These are phyloP conservation scores for Vireo griseus DNA, from an alignment of 2,797 vertebrate genomes.

Conservation along the genomic window DNA sequence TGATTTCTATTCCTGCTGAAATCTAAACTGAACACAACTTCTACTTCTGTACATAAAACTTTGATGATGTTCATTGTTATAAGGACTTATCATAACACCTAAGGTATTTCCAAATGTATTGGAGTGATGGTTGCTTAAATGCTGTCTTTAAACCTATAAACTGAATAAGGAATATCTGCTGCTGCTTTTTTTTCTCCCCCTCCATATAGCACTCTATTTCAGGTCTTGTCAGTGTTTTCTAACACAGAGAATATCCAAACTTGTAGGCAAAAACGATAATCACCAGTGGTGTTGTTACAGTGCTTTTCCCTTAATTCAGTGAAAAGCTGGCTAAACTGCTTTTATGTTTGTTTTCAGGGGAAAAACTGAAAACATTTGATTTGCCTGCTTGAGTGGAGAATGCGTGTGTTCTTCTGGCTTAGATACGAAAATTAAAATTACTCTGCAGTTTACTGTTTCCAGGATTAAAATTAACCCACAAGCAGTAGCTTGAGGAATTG, in stretches of 20 bases:
- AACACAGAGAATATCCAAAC: not conserved
- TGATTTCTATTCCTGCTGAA: not conserved
- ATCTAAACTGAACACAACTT: not conserved
- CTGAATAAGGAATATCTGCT: not conserved
- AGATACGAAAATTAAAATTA: not conserved
- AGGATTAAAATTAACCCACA: not conserved
- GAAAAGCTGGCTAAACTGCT: not conserved
- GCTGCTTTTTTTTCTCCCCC: not conserved
- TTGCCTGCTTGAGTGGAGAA: not conserved
- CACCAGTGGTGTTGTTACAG: fast-evolving
- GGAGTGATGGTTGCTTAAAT: not conserved
- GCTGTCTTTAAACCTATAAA: not conserved
- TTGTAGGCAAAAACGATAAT: not conserved
- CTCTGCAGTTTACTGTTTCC: not conserved
- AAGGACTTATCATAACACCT: not conserved
- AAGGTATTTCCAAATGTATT: not conserved
- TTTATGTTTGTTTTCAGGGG: not conserved
- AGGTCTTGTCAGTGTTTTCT: not conserved
- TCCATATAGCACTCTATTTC: not conserved
- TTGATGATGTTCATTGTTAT: not conserved
- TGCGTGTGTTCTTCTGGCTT: not conserved
- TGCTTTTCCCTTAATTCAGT: not conserved
- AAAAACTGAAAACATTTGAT: not conserved
- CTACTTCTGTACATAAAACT: not conserved
- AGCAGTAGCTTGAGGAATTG: not conserved